Evolutionary conservation across 23 tunicate genomes (phyloP).

Genomic region (Styela clava): DNA sequence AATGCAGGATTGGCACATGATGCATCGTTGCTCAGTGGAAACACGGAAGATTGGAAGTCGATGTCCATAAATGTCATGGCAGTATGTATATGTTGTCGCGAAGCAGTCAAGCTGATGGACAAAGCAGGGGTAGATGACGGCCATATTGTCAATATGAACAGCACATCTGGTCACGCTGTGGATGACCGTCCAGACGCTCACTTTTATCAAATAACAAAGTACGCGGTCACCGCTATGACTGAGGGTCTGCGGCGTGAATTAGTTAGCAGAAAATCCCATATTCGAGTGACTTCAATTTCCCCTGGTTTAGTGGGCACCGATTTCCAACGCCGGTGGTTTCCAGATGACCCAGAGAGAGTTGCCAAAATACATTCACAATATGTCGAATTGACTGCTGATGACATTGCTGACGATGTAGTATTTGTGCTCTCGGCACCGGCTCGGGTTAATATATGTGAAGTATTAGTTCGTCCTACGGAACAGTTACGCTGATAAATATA

Average conservation of each 20-base stretch:
- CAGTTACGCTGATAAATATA: slow-evolving; percentile 10
- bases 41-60: slow-evolving; percentile 64
- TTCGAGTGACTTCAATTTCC: slow-evolving; percentile 54
- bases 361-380: slow-evolving; percentile 12
- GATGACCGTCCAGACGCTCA: slow-evolving; percentile 26
- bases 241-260: slow-evolving; percentile 61
- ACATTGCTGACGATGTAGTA: slow-evolving; percentile 59
- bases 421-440: slow-evolving; percentile 47
- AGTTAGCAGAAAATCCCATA: slow-evolving; percentile 28
- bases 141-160: slow-evolving; percentile 81
- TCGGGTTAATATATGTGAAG: slow-evolving; percentile 58
- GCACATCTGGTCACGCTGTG: slow-evolving; percentile 71
- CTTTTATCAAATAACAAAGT: slow-evolving; percentile 56
- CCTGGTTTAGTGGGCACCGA: slow-evolving; percentile 69
- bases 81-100: slow-evolving; percentile 49
- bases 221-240: slow-evolving; percentile 56
- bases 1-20: slow-evolving; percentile 74
- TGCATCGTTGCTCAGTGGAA: slow-evolving; percentile 44
- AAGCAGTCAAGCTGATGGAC: slow-evolving; percentile 57
- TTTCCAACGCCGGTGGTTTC: slow-evolving; percentile 28
- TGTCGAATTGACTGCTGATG: slow-evolving; percentile 33
- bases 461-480: slow-evolving; percentile 43
- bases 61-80: slow-evolving; percentile 66
- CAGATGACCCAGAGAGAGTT: slow-evolving; percentile 37
- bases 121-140: slow-evolving; percentile 62